These are phyloP conservation scores for Rhadina sibilatrix DNA, from an alignment of 2,113 vertebrate species.

Conservation along the genomic window DNA sequence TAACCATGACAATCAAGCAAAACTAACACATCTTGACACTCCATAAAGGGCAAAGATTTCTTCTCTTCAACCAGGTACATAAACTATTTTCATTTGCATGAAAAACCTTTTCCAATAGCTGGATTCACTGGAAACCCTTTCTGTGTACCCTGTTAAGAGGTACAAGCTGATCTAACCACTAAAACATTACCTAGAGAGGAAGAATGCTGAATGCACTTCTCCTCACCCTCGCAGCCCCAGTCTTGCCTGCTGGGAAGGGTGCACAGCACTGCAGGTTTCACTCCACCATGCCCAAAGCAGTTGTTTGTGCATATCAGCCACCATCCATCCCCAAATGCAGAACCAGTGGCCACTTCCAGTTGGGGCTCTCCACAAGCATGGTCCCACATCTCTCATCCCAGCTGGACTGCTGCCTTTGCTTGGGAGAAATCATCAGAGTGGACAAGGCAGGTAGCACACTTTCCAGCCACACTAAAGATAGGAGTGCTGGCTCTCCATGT, in stretches of 20 bases:
- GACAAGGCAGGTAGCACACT: neutral
- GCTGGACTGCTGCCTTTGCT: neutral
- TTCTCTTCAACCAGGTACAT: neutral
- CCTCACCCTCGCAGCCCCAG: accelerated
- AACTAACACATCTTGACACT: neutral
- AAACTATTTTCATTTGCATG: neutral
- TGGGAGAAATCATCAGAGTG: neutral
- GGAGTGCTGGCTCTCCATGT: neutral
- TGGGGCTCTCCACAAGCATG: accelerated
- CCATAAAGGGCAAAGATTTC: neutral
- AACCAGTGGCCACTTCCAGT: neutral
- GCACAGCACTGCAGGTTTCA: neutral
- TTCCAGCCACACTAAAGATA: neutral
- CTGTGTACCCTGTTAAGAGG: accelerated
- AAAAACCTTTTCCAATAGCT: neutral
- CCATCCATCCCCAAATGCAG: accelerated
- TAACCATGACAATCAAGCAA: neutral
- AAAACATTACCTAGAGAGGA: neutral
- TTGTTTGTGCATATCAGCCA: accelerated
- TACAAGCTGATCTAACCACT: neutral
- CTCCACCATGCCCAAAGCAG: accelerated
- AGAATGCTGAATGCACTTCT: neutral
- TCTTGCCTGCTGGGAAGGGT: neutral
- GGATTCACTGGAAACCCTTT: neutral
- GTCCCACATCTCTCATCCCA: accelerated